Conservation (phyloP, 1,140 invertebrate species). For the Trinorchestia longiramus region DNA sequence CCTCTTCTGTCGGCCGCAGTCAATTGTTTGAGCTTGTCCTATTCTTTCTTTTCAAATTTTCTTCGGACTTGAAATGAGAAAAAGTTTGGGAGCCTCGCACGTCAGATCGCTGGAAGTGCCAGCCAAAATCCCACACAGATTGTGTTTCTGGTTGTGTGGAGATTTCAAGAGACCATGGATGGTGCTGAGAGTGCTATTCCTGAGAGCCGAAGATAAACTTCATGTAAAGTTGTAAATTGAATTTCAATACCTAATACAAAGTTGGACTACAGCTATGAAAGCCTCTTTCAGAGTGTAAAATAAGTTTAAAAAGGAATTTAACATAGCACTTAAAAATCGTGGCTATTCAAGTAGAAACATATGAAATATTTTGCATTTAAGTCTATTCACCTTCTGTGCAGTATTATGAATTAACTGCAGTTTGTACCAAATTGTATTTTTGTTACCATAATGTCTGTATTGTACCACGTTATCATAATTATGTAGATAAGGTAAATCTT, state of each 20-base stretch:
- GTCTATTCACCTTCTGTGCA: too few species aligned
- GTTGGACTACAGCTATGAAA: neutral
- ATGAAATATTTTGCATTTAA: too few species aligned
- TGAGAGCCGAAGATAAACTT: neutral
- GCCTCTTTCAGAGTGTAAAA: neutral
- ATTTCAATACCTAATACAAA: neutral
- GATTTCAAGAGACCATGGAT: neutral
- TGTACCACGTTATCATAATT: too few species aligned
- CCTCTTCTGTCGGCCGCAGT: neutral
- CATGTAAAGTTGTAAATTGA: slow-evolving; percentile 1
- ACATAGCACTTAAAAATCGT: too few species aligned
- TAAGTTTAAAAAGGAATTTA: neutral
- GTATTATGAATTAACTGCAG: too few species aligned
- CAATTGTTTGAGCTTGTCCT: neutral
- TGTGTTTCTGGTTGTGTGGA: neutral
- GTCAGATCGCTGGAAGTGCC: neutral
- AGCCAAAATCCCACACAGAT: neutral
- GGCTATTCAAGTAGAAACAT: too few species aligned
- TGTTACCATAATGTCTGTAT: too few species aligned
- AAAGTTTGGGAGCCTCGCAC: neutral
- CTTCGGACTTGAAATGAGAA: neutral
- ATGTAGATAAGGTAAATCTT: too few species aligned
- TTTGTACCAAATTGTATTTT: too few species aligned
- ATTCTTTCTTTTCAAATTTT: neutral
- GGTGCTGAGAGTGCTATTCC: neutral